A percentile compares a stretch with the other conserved stretches of the same genome.
phyloP scores from a whole-genome alignment of 2,113 vertebrate genomes.

The Channa argus region DNA sequence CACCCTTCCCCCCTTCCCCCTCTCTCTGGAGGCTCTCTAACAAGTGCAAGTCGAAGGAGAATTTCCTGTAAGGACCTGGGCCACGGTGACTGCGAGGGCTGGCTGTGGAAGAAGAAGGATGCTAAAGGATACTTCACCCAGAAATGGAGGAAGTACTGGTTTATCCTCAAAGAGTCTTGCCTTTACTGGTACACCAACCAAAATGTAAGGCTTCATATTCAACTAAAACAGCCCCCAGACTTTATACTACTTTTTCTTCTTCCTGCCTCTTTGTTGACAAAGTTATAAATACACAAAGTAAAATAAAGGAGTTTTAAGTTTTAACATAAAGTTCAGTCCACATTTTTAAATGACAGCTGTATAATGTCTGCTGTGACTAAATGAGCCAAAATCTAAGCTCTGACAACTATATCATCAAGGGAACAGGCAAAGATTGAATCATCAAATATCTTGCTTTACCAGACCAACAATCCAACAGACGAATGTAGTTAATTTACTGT shows the following conservation, averaged over 20 bases:
- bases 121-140: constrained; percentile 92
- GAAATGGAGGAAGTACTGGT: constrained; percentile 96
- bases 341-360: background rate
- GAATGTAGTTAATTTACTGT: too few species aligned
- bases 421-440: too few species aligned
- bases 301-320: background rate
- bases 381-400: too few species aligned
- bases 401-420: background rate
- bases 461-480: too few species aligned
- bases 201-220: constrained; percentile 83
- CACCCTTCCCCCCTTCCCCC: too few species aligned
- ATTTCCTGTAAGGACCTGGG: constrained; percentile 93
- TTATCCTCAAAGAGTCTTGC: constrained; percentile 91
- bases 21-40: constrained; percentile 82
- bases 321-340: background rate
- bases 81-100: constrained; percentile 92
- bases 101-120: constrained; percentile 93
- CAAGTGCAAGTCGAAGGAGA: constrained; percentile 87
- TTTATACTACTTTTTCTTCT: background rate
- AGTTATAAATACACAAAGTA: background rate
- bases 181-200: constrained; percentile 96
- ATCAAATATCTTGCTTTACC: too few species aligned
- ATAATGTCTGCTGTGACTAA: background rate
- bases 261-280: background rate
- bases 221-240: background rate